Evolutionary conservation across 1,140 invertebrate species (phyloP), one percentile per base, ranked within the genome.

Genomic region (Cydia pomonella): DNA sequence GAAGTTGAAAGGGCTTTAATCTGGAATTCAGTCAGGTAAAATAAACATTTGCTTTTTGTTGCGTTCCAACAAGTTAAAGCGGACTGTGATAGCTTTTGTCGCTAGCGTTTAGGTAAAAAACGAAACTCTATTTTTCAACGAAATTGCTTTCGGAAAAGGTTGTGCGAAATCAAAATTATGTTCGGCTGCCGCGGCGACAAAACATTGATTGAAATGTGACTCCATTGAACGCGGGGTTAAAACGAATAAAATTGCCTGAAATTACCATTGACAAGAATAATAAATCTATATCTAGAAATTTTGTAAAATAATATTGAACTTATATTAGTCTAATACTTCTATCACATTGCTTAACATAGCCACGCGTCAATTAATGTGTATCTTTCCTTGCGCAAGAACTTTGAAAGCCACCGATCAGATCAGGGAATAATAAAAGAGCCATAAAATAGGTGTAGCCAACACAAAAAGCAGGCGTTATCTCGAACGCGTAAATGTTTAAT

Each of bases 401-500:
- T 80, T 79, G 72, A 73, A 75, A 78, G 72, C 75, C 63, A 50
- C 77, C 78, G 87, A 88, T 89, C 85, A 83, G 84, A 90, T 88
- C 82, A 83, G 66, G 63, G 80, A 83, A 84, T 85, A 91, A 88
- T 92, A 92, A 93, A 93, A 88, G 44, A 47, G 80, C 80, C 77
- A 83, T 91, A 89, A 92, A 92, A 84, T 87, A 33, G 76, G 77
- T 85, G 76, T 78, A 85, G 80, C 80, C 82, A 84, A 84, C 76
- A 89, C 82, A 90, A 88, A 91, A 90, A 89, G 84, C 81, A 86
- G 83, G 81, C 84, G 84, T 87, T 91, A 91, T 92, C 89, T 90
- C 78, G 74, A 79, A 84, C 79, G 80, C 86, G 84, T 91, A 87
- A 90, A 90, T 88, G 85, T 90, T 92, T 92, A 91, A 92, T 88